A percentile compares a stretch with the other conserved stretches of the same genome.
Conservation (phyloP, 2,888 invertebrate genomes). For the Tridacna gigas region DNA sequence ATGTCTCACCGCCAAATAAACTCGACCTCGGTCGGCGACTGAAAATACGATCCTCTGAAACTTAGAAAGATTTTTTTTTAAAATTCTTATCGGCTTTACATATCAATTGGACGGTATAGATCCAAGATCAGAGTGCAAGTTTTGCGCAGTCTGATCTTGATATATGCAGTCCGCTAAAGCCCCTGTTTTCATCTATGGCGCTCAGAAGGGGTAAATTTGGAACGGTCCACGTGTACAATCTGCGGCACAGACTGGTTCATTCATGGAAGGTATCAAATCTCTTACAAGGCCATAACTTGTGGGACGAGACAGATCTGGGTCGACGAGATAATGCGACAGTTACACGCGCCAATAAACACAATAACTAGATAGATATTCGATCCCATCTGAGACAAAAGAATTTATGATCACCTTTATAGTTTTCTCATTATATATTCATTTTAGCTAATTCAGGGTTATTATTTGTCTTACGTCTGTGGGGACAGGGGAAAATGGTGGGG, state of each 20-base stretch:
- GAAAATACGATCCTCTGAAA: no score
- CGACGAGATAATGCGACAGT: not conserved
- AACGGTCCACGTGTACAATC: not conserved
- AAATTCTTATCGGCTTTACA: no score
- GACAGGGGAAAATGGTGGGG: not conserved
- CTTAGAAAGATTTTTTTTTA: no score
- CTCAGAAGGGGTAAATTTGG: no score
- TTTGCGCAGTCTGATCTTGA: no score
- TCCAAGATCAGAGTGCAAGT: no score
- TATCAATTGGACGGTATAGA: no score
- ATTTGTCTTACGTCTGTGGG: not conserved
- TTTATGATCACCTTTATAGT: constrained; percentile 7
- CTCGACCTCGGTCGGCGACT: no score
- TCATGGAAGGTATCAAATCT: constrained; percentile 6
- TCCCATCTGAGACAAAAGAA: not conserved
- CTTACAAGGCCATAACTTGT: not conserved
- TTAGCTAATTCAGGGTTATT: not conserved
- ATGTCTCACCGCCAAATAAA: no score
- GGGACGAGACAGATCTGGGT: constrained; percentile 9
- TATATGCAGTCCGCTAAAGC: no score
- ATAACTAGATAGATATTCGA: not conserved
- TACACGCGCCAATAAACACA: constrained; percentile 14
- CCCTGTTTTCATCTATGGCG: no score
- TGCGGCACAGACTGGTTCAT: not conserved
- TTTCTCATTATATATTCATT: constrained; percentile 1